Base-by-base conservation (phyloP, 2,113 vertebrate genomes). In the Trogon surrucura region DNA sequence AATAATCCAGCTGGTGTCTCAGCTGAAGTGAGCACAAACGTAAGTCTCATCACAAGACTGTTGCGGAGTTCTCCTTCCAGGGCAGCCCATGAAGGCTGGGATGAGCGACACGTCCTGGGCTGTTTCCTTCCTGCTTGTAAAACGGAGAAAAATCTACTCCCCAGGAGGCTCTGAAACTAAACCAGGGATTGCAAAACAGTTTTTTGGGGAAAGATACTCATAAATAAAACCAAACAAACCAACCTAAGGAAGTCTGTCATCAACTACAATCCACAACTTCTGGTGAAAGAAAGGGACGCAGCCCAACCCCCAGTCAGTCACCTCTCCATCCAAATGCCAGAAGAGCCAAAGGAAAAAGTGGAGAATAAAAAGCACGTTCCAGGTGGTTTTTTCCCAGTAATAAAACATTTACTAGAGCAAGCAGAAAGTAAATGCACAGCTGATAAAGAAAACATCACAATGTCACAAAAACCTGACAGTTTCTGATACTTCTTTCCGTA, bases 351-450 rank as follows among this genome's bases (percentile, higher is more conserved):
- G 78, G 62, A 58, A 70, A 47, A 48, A 45, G 30, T 6, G 13
- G 22, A 56, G 26, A 93, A 89, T 22, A 74, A 95, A 89, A 97
- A 92, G 70, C 64, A 95, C 74, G 45, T 74, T 61, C 83, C 56
- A 95, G 32, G 14, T 67, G 34, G 30, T 88, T 88, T 73, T 96
- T 85, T 98, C 97, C 97, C 97, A 97, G 95, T 97, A 98, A 98
- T 98, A 98, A 98, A 98, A 98, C 98, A 97, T 98, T 98, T 98
- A 98, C 98, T 98, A 98, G 96, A 98, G 98, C 98, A 98, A 98
- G 97, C 98, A 97, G 94, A 98, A 97, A 98, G 95, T 97, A 97
- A 98, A 98, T 97, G 97, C 97, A 98, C 97, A 98, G 97, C 94
- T 97, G 96, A 95, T 92, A 98, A 98, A 98, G 97, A 97, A 97